These are phyloP conservation scores for Gasteruption jaculator DNA, from an alignment of 2,888 invertebrate genomes.

Conservation along the genomic window DNA sequence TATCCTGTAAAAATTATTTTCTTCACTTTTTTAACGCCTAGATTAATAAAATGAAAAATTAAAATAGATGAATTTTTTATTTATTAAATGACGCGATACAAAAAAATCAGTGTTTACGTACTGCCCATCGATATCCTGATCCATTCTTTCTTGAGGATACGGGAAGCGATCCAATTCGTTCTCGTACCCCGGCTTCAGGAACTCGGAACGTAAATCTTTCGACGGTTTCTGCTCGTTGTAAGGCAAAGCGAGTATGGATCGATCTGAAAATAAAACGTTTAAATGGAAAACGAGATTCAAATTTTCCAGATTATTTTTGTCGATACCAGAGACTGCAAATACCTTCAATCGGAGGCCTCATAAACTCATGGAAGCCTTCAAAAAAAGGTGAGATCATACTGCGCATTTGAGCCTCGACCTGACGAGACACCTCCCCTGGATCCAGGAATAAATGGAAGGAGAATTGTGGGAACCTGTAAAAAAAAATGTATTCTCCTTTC, in stretches of 20 bases:
- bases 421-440: constrained; percentile 59
- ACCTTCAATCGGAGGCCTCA: constrained; percentile 5
- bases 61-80: constrained; percentile 6
- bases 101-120: constrained; percentile 34
- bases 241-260: not conserved
- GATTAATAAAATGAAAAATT: constrained; percentile 8
- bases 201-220: constrained; percentile 52
- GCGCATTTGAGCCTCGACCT: constrained; percentile 61
- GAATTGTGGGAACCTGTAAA: not conserved
- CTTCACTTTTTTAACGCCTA: not conserved
- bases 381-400: constrained; percentile 55
- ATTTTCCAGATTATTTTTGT: no score
- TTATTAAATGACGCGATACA: constrained; percentile 12
- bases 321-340: constrained; percentile 1
- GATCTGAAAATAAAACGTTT: no score
- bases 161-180: constrained; percentile 9
- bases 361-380: constrained; percentile 29
- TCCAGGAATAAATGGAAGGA: constrained; percentile 58
- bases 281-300: no score
- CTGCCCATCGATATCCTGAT: constrained; percentile 59
- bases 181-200: constrained; percentile 55
- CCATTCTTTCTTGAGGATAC: constrained; percentile 39
- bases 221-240: constrained; percentile 1
- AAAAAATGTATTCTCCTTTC: constrained; percentile 9
- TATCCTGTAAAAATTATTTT: constrained; percentile 27